Evolutionary conservation across 2,113 vertebrate genomes (phyloP).

Genomic region (Parotia lawesii): DNA sequence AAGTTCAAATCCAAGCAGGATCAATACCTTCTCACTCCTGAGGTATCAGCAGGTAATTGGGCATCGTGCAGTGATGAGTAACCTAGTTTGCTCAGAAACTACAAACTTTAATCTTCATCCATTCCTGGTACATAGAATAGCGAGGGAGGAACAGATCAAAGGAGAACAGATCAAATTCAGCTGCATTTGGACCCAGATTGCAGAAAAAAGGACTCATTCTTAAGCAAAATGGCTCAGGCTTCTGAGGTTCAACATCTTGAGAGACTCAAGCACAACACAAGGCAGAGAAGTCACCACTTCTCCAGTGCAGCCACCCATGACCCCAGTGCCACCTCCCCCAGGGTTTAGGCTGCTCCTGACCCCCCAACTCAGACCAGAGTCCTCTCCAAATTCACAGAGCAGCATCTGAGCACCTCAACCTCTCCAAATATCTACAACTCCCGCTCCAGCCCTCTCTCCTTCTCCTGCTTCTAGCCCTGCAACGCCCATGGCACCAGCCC

Average conservation of each 20-base stretch:
- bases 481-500: background rate
- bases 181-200: slow-evolving; percentile 22
- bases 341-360: background rate
- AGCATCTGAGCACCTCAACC: background rate
- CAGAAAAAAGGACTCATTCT: slow-evolving; percentile 40
- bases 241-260: background rate
- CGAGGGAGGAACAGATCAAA: slow-evolving; percentile 54
- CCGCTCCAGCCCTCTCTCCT: background rate
- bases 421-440: fast-evolving
- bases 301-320: background rate
- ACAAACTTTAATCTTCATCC: slow-evolving; percentile 62
- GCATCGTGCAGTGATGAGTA: slow-evolving; percentile 42
- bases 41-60: slow-evolving; percentile 56
- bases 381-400: background rate
- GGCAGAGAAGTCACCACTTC: background rate
- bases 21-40: slow-evolving; percentile 51
- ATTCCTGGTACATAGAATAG: slow-evolving; percentile 7
- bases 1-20: slow-evolving; percentile 42
- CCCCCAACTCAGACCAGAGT: fast-evolving
- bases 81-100: slow-evolving; percentile 52
- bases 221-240: slow-evolving; percentile 5
- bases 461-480: background rate
- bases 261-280: background rate
- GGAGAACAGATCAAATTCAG: slow-evolving; percentile 39
- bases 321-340: fast-evolving